Base-by-base conservation (phyloP, 2,113 vertebrate genomes). In the Arothron firmamentum region DNA sequence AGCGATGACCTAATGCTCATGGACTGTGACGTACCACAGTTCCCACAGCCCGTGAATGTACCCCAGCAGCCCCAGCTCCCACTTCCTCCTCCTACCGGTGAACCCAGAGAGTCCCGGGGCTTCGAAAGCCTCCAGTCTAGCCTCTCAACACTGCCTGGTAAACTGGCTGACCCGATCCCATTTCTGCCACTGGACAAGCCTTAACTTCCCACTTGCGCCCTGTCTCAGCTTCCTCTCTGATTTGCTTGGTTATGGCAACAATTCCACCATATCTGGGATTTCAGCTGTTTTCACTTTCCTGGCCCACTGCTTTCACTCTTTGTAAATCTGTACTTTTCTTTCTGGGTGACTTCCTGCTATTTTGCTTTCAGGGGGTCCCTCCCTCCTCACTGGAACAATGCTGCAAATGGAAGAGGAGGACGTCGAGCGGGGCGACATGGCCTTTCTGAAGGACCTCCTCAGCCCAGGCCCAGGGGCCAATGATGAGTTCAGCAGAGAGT, bases 381-480 rank as follows among this genome's bases (percentile, higher is more conserved):
- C 21, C 15, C 18, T 34, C 20, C 13, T 56, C 11, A 41, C 74
- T n/a, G 72, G 57, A 38, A 65, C 53, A 1, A 77, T 46, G 0
- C 71, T 31, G 57, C 87, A 19, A 42, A 55, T 23, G 31, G 89
- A 86, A 51, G 23, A 87, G 25, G 92, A 92, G 18, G 90, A 88
- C 11, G 84, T 84, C 46, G 92, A 93, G 57, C 83, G 74, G 16
- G 78, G 87, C 0, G 91, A 94, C 80, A 88, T 94, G 78, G 90
- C 89, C 2, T 95, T 95, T 77, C 85, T 95, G 56, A 85, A 90
- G 74, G 91, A 87, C 61, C 86, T 93, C n/a, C 57, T 90, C 28
- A 92, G 81, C 67, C 85, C 88, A 0, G 75, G 85, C 23, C 79
- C 82, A 4, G 81, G 86, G 25, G 63, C 80, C 49, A 56, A 38